Percentiles rank a stretch among this genome's conserved stretches.
phyloP scores from a whole-genome alignment of 2,888 invertebrate genomes.

The Suillia variegata region DNA sequence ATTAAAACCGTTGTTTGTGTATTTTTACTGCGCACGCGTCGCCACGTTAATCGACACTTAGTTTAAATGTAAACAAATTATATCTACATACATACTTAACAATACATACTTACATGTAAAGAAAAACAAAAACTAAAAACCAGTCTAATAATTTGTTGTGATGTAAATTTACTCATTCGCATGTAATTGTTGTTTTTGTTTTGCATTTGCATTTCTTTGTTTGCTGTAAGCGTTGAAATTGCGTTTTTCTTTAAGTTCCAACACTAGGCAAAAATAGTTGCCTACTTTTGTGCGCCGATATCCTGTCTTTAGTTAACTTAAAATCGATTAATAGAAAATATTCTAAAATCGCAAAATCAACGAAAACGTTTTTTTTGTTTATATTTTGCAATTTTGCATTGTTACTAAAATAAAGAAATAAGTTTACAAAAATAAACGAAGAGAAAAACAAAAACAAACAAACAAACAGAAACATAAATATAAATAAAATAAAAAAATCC shows the following conservation, averaged over 20 bases:
- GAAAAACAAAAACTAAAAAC: neutral
- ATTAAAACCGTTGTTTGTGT: neutral
- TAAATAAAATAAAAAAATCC: too few species aligned
- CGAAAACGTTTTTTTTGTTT: slow-evolving; percentile 6
- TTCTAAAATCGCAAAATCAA: neutral
- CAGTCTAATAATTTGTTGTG: neutral
- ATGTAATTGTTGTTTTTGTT: neutral
- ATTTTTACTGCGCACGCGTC: slow-evolving; percentile 1
- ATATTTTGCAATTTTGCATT: too few species aligned
- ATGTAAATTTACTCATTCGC: neutral
- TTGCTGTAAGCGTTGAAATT: neutral
- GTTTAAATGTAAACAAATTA: too few species aligned
- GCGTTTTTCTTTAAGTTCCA: too few species aligned
- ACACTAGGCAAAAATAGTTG: neutral
- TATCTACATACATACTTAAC: too few species aligned
- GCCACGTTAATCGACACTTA: neutral
- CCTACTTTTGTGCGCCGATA: neutral
- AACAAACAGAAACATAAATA: too few species aligned
- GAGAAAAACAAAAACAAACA: too few species aligned
- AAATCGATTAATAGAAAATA: too few species aligned
- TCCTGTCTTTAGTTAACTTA: too few species aligned
- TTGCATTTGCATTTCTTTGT: neutral
- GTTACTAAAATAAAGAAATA: too few species aligned
- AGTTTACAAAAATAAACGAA: too few species aligned
- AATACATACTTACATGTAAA: too few species aligned